Evolutionary conservation across 2,797 vertebrate species (phyloP).

Genomic region (Sciaenops ocellatus): DNA sequence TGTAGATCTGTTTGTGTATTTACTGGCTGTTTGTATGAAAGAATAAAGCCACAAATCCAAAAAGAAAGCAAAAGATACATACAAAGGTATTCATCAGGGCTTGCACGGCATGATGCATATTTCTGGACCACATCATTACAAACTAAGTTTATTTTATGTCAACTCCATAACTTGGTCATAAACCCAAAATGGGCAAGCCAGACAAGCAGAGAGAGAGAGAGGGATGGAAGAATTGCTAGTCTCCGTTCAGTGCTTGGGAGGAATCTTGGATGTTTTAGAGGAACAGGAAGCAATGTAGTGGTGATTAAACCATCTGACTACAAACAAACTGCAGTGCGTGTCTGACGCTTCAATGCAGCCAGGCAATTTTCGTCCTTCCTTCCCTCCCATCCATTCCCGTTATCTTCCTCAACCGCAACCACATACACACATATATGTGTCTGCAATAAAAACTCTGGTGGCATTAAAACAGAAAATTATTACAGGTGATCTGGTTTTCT

Average conservation of each 20-base stretch:
- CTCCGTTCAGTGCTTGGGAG: constrained; percentile 72
- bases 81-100: constrained; percentile 28
- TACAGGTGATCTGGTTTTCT: not conserved
- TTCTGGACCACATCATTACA: constrained; percentile 1
- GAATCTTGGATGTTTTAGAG: constrained; percentile 74
- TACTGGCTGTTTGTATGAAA: constrained; percentile 39
- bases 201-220: constrained; percentile 37
- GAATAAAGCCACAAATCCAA: constrained; percentile 8
- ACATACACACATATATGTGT: not conserved
- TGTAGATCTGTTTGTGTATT: constrained; percentile 46
- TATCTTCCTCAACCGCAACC: not conserved
- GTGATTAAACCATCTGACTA: constrained; percentile 75
- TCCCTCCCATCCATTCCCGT: not conserved
- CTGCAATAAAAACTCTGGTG: not conserved
- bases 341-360: constrained; percentile 38
- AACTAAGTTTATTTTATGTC: constrained; percentile 30
- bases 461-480: not conserved
- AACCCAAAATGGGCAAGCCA: constrained; percentile 59
- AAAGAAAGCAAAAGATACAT: constrained; percentile 15
- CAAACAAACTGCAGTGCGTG: constrained; percentile 73
- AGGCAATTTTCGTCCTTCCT: constrained; percentile 5
- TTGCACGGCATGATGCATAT: constrained; percentile 33
- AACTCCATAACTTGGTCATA: constrained; percentile 32
- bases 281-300: constrained; percentile 66
- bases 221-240: constrained; percentile 45